These are phyloP conservation scores for Campylomormyrus tamandua DNA, from an alignment of 2,113 vertebrate species.

Conservation along the genomic window DNA sequence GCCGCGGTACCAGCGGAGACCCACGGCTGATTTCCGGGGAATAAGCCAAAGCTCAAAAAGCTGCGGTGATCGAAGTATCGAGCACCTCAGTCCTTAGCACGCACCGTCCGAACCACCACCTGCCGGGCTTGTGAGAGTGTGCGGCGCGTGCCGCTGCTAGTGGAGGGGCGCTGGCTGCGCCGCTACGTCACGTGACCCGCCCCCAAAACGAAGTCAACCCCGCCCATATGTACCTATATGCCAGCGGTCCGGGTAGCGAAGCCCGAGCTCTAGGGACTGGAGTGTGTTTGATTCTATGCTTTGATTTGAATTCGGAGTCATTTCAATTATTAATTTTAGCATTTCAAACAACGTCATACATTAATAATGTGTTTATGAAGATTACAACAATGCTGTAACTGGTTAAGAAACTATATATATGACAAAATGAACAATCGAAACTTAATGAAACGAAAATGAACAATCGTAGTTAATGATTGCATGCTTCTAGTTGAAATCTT, in stretches of 20 bases:
- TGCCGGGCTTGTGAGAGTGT: background rate
- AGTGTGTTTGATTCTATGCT: background rate
- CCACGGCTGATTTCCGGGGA: background rate
- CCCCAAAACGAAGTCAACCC: constrained; percentile 28
- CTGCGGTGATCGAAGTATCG: background rate
- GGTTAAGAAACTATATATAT: background rate
- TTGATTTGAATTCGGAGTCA: background rate
- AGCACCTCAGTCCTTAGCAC: background rate
- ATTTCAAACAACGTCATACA: background rate
- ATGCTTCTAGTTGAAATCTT: background rate
- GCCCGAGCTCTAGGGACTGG: background rate
- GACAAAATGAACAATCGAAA: background rate
- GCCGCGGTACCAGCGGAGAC: background rate
- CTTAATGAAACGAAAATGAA: too few species aligned
- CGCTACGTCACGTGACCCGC: constrained; percentile 45
- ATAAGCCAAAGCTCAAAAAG: background rate
- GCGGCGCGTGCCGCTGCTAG: constrained; percentile 35
- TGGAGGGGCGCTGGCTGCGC: constrained; percentile 56
- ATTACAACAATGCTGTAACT: background rate
- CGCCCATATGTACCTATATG: constrained; percentile 32
- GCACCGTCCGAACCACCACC: constrained; percentile 46
- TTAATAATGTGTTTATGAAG: background rate
- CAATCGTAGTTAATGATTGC: background rate
- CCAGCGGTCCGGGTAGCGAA: background rate
- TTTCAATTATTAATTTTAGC: background rate